phyloP scores from a whole-genome alignment of 2,888 invertebrate species.

The Drosophila pegasa region DNA sequence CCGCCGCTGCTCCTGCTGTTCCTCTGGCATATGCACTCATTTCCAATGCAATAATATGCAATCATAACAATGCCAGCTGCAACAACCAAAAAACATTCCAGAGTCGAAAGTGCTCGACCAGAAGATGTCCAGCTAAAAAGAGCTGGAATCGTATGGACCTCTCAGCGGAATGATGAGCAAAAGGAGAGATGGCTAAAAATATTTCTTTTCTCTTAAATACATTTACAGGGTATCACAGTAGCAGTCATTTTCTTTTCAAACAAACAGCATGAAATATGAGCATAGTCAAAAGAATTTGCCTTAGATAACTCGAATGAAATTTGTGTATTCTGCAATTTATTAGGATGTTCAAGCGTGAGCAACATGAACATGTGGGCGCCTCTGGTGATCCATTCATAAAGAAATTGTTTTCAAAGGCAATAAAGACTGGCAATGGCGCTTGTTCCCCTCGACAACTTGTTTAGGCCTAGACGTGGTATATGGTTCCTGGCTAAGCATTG shows the following conservation, averaged over 20 bases:
- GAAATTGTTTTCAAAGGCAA: too few relatives aligned
- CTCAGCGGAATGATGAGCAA: not conserved
- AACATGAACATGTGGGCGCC: too few relatives aligned
- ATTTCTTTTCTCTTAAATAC: not conserved
- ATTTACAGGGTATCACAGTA: not conserved
- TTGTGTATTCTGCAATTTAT: not conserved
- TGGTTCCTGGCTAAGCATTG: too few relatives aligned
- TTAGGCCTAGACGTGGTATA: too few relatives aligned
- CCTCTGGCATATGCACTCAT: not conserved
- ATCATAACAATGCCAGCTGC: slow-evolving; percentile 46
- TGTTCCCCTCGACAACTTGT: too few relatives aligned
- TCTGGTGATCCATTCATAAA: too few relatives aligned
- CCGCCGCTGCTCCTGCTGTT: not conserved
- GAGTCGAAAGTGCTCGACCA: slow-evolving; percentile 1
- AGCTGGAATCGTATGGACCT: too few relatives aligned
- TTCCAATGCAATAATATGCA: slow-evolving; percentile 39
- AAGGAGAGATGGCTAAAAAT: not conserved
- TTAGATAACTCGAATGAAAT: not conserved
- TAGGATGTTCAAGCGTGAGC: too few relatives aligned
- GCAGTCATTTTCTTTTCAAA: not conserved
- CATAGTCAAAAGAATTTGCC: not conserved
- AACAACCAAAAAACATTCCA: not conserved
- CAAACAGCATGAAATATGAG: not conserved
- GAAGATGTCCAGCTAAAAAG: not conserved
- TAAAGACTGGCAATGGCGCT: too few relatives aligned